phyloP scores from a whole-genome alignment of 53 echinoderm and acorn worm genomes.

The Apostichopus leukothele region DNA sequence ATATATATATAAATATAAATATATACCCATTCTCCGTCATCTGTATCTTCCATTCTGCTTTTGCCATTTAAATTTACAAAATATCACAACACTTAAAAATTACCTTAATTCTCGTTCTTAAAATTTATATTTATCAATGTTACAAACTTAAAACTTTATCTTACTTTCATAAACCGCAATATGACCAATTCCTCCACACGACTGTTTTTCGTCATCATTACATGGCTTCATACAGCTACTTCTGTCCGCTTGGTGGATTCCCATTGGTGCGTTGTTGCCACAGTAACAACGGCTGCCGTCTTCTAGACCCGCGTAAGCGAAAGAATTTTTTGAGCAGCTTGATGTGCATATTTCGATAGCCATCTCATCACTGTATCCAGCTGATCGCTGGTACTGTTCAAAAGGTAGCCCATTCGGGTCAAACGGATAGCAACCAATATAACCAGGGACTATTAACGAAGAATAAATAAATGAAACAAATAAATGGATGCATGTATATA shows the following conservation, averaged over 20 bases:
- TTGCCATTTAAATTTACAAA: too few species aligned
- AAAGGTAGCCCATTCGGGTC: background rate
- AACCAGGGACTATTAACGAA: conserved; percentile 4
- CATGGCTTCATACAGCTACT: conserved; percentile 5
- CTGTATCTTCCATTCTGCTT: too few species aligned
- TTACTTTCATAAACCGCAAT: conserved; percentile 35
- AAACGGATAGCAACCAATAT: conserved; percentile 24
- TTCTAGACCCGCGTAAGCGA: conserved; percentile 13
- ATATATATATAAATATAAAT: too few species aligned
- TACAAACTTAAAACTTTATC: background rate
- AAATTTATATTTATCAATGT: too few species aligned
- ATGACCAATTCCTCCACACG: conserved; percentile 26
- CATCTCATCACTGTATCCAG: background rate
- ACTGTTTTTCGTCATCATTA: conserved; percentile 11
- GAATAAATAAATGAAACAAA: background rate
- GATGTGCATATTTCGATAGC: background rate
- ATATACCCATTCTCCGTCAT: too few species aligned
- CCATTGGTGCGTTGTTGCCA: background rate
- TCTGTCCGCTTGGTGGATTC: background rate
- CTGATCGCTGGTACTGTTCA: background rate
- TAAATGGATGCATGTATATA: background rate
- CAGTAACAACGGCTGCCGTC: conserved; percentile 28
- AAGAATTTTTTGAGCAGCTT: background rate
- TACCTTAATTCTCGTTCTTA: too few species aligned
- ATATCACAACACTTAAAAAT: too few species aligned